A percentile compares a stretch with the other conserved stretches of the same genome.
Conservation (phyloP, 2,113 vertebrate genomes). For the Xiphophorus maculatus region DNA sequence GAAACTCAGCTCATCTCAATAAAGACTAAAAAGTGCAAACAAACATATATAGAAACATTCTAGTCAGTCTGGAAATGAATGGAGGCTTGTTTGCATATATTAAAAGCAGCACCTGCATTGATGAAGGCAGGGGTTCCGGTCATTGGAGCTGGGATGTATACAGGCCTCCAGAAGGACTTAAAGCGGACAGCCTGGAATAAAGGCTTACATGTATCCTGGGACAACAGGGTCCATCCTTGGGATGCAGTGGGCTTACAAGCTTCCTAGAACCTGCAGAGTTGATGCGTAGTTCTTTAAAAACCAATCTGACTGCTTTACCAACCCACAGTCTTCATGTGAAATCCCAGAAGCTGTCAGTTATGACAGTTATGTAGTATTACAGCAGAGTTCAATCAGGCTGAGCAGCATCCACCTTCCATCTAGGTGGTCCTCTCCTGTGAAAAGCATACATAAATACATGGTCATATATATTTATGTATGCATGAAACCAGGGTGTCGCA, state of each 20-base stretch:
- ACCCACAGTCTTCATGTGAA: constrained; percentile 56
- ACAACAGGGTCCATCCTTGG: constrained; percentile 48
- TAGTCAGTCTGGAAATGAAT: constrained; percentile 70
- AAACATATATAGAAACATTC: constrained; percentile 62
- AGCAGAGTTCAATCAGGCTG: constrained; percentile 38
- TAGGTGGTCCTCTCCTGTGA: constrained; percentile 54
- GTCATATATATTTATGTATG: constrained; percentile 46
- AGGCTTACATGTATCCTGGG: constrained; percentile 59
- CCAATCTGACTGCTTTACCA: constrained; percentile 53
- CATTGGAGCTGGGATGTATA: constrained; percentile 20
- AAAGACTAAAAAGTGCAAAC: constrained; percentile 70
- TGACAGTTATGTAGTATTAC: constrained; percentile 42
- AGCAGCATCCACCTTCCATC: constrained; percentile 43
- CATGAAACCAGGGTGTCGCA: constrained; percentile 43
- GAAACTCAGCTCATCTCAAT: constrained; percentile 40
- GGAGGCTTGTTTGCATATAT: constrained; percentile 84
- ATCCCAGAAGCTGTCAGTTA: constrained; percentile 31
- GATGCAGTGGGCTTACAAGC: constrained; percentile 40
- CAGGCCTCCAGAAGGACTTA: constrained; percentile 43
- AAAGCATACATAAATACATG: constrained; percentile 67
- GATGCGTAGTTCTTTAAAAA: constrained; percentile 66
- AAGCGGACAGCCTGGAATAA: constrained; percentile 44
- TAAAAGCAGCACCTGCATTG: constrained; percentile 83
- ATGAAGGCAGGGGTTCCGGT: constrained; percentile 51
- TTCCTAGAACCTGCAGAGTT: constrained; percentile 36